phyloP scores from a whole-genome alignment of 1,140 invertebrate genomes.

The Battus philenor region DNA sequence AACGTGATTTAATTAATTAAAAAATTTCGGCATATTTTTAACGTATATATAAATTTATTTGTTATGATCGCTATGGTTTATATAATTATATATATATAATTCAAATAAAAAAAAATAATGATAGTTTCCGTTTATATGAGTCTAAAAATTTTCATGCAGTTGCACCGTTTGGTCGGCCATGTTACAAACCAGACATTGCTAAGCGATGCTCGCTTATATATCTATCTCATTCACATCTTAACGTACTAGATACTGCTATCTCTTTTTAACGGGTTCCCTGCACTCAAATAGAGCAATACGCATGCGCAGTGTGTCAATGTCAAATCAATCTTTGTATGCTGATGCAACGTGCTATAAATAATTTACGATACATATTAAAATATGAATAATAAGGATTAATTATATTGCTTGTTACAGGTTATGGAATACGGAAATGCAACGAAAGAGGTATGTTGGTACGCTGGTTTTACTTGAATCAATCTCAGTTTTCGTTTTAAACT shows the following conservation, averaged over 20 bases:
- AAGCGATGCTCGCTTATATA: constrained; percentile 27
- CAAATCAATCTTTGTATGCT: constrained; percentile 71
- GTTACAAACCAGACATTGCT: constrained; percentile 42
- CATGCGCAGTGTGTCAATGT: constrained; percentile 70
- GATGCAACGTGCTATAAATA: constrained; percentile 56
- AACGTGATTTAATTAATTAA: too few species aligned
- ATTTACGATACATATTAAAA: constrained; percentile 15
- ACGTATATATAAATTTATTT: too few species aligned
- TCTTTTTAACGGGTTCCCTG: constrained; percentile 32
- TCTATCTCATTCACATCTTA: constrained; percentile 30
- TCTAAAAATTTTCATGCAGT: constrained; percentile 42
- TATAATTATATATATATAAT: too few species aligned
- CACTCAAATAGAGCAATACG: constrained; percentile 65
- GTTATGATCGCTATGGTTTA: too few species aligned
- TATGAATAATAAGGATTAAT: not conserved
- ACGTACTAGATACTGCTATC: constrained; percentile 24
- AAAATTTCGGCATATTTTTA: too few species aligned
- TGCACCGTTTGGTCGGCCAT: constrained; percentile 60
- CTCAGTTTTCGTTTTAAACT: too few species aligned
- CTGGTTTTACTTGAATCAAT: too few species aligned
- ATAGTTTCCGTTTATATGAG: too few species aligned
- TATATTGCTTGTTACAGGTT: constrained; percentile 1
- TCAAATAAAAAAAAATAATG: too few species aligned
- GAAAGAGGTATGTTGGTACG: constrained; percentile 3
- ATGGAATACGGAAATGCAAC: not conserved